Conservation (phyloP, 2,113 vertebrate species). For the Trematocara nigrifrons region DNA sequence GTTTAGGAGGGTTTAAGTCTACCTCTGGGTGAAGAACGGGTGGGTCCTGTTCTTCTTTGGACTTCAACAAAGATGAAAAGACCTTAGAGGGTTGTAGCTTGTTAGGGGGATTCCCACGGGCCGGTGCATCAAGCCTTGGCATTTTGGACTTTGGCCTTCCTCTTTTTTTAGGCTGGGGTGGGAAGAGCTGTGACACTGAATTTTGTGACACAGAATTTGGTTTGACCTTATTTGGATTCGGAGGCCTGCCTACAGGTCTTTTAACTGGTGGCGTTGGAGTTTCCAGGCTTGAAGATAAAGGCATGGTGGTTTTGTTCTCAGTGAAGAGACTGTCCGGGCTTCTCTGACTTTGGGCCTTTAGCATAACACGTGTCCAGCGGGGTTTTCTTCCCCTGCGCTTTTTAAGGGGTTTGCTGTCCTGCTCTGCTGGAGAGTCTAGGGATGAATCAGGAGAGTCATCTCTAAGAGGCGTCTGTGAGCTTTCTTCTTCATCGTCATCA, state of each 20-base stretch:
- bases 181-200: slow-evolving; percentile 59
- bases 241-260: slow-evolving; percentile 73
- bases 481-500: not conserved
- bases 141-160: slow-evolving; percentile 91
- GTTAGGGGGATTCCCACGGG: slow-evolving; percentile 76
- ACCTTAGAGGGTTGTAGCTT: slow-evolving; percentile 89
- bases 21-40: slow-evolving; percentile 94
- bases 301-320: slow-evolving; percentile 55
- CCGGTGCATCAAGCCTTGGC: slow-evolving; percentile 86
- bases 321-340: slow-evolving; percentile 43
- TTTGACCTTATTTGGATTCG: slow-evolving; percentile 68
- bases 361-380: slow-evolving; percentile 85
- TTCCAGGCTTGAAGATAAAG: slow-evolving; percentile 52
- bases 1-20: slow-evolving; percentile 86
- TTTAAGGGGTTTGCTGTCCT: slow-evolving; percentile 87
- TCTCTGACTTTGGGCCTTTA: slow-evolving; percentile 55
- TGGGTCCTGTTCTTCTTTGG: slow-evolving; percentile 91
- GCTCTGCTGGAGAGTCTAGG: slow-evolving; percentile 68
- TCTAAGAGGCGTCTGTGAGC: slow-evolving; percentile 55
- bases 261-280: slow-evolving; percentile 49
- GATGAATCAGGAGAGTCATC: slow-evolving; percentile 68
- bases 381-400: slow-evolving; percentile 90
- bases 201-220: slow-evolving; percentile 49
- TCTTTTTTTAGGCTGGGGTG: slow-evolving; percentile 75
- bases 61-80: slow-evolving; percentile 86